Evolutionary conservation across 2,888 invertebrate species (phyloP).

Genomic region (Ophion ellenae): DNA sequence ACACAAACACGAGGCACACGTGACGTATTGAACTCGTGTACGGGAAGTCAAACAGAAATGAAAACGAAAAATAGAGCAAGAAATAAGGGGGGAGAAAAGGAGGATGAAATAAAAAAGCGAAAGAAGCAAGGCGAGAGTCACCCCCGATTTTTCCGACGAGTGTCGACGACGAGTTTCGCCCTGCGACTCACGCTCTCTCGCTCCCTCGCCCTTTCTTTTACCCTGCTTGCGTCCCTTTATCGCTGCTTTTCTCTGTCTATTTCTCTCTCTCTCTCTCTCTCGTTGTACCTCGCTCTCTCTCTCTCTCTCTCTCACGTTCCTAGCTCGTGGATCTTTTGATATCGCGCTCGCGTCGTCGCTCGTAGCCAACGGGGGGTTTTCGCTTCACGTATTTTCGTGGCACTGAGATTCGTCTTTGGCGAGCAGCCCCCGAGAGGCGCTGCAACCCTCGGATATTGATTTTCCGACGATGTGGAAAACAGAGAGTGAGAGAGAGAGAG

Average conservation of each 20-base stretch:
- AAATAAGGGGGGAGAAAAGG: conserved; percentile 16
- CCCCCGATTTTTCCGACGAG: conserved; percentile 58
- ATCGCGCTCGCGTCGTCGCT: conserved; percentile 64
- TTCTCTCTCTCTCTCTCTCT: conserved; percentile 30
- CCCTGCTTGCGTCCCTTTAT: conserved; percentile 1
- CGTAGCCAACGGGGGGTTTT: conserved; percentile 67
- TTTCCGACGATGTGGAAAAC: conserved; percentile 73
- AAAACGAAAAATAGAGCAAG: conserved; percentile 30
- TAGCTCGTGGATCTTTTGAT: conserved; percentile 56
- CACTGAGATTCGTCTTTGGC: conserved; percentile 81
- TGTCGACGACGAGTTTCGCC: conserved; percentile 51
- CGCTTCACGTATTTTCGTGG: conserved; percentile 79
- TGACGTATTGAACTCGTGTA: conserved; percentile 53
- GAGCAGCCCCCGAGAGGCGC: conserved; percentile 79
- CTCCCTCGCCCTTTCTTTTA: conserved; percentile 7
- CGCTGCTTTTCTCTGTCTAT: conserved; percentile 10
- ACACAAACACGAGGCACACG: conserved; percentile 56
- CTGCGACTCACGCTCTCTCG: conserved; percentile 41
- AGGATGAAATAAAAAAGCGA: conserved; percentile 28
- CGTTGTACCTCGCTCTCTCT: conserved; percentile 26
- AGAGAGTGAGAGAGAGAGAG: conserved; percentile 21
- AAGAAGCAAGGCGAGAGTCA: conserved; percentile 47
- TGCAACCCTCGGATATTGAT: conserved; percentile 82
- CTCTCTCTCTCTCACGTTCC: conserved; percentile 53
- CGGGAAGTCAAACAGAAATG: conserved; percentile 52